Conservation (phyloP, 2,113 vertebrate genomes). For the Pseudolaguvia tuberculata region DNA sequence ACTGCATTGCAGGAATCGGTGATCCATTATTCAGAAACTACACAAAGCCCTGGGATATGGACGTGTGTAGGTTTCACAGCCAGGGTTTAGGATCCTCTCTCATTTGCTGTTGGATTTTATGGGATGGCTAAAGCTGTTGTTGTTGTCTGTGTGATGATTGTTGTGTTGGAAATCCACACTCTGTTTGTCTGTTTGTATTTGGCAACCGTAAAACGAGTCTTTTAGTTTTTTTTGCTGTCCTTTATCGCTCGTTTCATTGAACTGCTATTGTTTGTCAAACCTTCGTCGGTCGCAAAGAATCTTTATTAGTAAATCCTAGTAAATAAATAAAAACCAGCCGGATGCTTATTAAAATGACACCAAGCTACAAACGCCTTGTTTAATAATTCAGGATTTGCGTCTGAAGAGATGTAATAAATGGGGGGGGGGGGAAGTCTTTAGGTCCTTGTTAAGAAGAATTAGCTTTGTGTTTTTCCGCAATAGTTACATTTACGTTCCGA, state of each 20-base stretch:
- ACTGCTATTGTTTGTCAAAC: not conserved
- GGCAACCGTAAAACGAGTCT: not conserved
- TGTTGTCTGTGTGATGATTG: not conserved
- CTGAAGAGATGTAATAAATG: not conserved
- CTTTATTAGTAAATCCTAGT: slow-evolving; percentile 13
- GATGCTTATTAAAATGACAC: slow-evolving; percentile 10
- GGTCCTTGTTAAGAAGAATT: too few species aligned
- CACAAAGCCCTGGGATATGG: not conserved
- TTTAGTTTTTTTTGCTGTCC: not conserved
- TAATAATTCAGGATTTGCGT: slow-evolving; percentile 21
- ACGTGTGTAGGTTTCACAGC: not conserved
- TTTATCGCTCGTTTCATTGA: not conserved
- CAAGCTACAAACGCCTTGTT: not conserved
- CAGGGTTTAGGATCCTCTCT: not conserved
- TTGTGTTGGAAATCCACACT: not conserved
- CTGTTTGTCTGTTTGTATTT: slow-evolving; percentile 10
- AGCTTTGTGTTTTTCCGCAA: too few species aligned
- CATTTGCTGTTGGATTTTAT: not conserved
- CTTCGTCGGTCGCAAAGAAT: not conserved
- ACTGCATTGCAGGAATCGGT: not conserved
- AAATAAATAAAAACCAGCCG: slow-evolving; percentile 20
- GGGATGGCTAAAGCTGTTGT: not conserved
- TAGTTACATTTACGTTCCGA: not conserved
- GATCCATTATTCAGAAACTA: slow-evolving; percentile 8
- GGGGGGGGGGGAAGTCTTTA: not conserved